Evolutionary conservation across 2,797 vertebrate genomes (phyloP).

Genomic region (Bryconaethiops microstoma): DNA sequence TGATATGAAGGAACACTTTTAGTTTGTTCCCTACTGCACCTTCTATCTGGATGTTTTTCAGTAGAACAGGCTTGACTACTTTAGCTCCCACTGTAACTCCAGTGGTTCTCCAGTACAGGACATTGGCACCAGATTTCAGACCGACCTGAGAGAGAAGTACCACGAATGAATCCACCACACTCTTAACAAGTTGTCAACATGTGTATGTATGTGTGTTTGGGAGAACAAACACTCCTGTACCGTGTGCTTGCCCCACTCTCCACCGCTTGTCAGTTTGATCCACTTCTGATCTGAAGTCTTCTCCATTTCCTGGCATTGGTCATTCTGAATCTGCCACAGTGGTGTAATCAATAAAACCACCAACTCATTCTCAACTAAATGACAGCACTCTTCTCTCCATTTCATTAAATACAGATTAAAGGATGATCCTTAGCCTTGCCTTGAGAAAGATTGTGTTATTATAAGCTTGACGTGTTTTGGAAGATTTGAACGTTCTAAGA

Average conservation of each 20-base stretch:
- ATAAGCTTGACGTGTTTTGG: not conserved
- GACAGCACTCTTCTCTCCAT: not conserved
- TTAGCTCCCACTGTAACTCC: constrained; percentile 89
- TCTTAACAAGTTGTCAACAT: not conserved
- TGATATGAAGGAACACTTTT: not conserved
- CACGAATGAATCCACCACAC: not conserved
- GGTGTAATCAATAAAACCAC: not conserved
- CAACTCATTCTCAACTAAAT: not conserved
- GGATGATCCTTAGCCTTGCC: not conserved
- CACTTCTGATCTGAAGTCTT: constrained; percentile 85
- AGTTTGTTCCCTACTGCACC: constrained; percentile 69
- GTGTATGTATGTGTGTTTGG: not conserved
- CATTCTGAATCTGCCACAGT: constrained; percentile 90
- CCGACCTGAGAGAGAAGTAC: constrained; percentile 79
- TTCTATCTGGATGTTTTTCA: constrained; percentile 96
- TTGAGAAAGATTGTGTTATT: not conserved
- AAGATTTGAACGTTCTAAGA: not conserved
- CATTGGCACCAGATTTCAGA: constrained; percentile 93
- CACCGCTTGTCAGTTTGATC: constrained; percentile 88
- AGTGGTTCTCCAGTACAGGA: constrained; percentile 96
- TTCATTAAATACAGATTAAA: not conserved
- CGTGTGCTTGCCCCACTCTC: constrained; percentile 90
- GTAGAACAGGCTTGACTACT: constrained; percentile 88
- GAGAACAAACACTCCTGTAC: constrained; percentile 62
- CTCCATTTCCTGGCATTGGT: constrained; percentile 97